Base-by-base conservation (phyloP, 2,888 invertebrate species). In the Gibbula magus region DNA sequence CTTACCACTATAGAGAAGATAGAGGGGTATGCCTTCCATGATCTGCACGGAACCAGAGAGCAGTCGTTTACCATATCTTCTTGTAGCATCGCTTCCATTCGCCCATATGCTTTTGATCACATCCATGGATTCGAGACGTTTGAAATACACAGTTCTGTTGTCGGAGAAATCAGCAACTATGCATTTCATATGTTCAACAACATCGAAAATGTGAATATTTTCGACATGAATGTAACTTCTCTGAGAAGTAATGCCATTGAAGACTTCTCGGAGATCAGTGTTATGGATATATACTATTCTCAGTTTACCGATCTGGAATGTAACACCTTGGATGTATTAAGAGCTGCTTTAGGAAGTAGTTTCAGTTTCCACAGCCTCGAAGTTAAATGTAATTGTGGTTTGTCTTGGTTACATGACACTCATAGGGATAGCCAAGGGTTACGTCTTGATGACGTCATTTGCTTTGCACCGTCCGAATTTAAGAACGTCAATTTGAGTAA, bases 341-440 rank as follows among this genome's bases (percentile, higher is more conserved):
- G 70, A 39, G 16, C n/a, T 10, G 54, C 10, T 25, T n/a, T 53
- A 29, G 75, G 54, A 25, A 8, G 20, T 0, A 53, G 13, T 18
- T 75, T 75, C 54, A 52, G 54, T n/a, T 54, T 75, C 18, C 54
- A 35, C 25, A 53, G 53, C 53, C 29, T 75, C 18, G 29, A n/a
- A 18, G 7, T 75, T 3, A 32, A 32, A 29, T 75, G 75, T 54
- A 54, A 75, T 35, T 75, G 75, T 54, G 54, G 54, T 0, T 18
- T 75, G 32, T 32, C 54, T 18, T 75, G 75, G 75, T 32, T 75
- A 13, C 54, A 32, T 7, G 35, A 54, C 13, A 20, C 70, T 18
- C 20, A 35, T 70, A 25, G 13, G 29, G 29, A 10, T 3, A 35
- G 5, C 8, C 35, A 32, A 20, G 70, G 10, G 7, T 20, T 70